Evolutionary conservation across 2,888 invertebrate genomes (phyloP).

Genomic region (Epistrophella euchroma): DNA sequence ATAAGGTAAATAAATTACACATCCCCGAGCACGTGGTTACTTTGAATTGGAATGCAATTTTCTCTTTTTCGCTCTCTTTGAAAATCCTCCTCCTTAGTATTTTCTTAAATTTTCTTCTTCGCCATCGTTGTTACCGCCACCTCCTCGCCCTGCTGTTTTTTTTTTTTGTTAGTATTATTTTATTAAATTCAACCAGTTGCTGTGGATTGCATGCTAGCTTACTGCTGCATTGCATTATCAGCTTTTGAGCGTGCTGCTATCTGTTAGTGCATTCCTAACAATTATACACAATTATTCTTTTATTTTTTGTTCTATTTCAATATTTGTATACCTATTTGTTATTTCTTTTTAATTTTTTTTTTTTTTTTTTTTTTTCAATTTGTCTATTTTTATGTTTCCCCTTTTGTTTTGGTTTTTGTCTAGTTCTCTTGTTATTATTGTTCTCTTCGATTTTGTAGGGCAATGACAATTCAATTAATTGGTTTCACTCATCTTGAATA

Average conservation of each 20-base stretch:
- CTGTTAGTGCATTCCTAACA: conserved; percentile 49
- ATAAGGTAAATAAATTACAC: conserved; percentile 68
- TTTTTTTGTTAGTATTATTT: conserved; percentile 1
- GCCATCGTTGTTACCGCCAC: background rate
- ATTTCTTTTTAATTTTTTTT: conserved; percentile 7
- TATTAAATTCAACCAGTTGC: conserved; percentile 65
- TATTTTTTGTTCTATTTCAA: conserved; percentile 13
- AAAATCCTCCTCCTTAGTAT: conserved; percentile 63
- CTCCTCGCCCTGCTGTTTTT: background rate
- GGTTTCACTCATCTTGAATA: conserved; percentile 45
- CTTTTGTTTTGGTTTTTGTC: conserved; percentile 59
- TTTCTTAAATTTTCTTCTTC: conserved; percentile 69
- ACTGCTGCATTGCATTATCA: conserved; percentile 54
- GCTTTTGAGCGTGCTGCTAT: conserved; percentile 46
- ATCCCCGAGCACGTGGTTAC: conserved; percentile 72
- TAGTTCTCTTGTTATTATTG: conserved; percentile 61
- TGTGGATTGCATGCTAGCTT: conserved; percentile 47
- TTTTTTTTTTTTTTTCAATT: background rate
- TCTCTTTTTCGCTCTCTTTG: conserved; percentile 76
- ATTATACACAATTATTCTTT: conserved; percentile 29
- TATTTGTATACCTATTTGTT: background rate
- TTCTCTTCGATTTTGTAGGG: conserved; percentile 65
- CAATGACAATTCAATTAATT: conserved; percentile 75
- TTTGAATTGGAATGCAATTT: conserved; percentile 74
- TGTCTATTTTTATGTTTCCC: conserved; percentile 49